These are phyloP conservation scores for Daubentonia madagascariensis DNA, from an alignment of 2,113 vertebrate species.

Conservation along the genomic window DNA sequence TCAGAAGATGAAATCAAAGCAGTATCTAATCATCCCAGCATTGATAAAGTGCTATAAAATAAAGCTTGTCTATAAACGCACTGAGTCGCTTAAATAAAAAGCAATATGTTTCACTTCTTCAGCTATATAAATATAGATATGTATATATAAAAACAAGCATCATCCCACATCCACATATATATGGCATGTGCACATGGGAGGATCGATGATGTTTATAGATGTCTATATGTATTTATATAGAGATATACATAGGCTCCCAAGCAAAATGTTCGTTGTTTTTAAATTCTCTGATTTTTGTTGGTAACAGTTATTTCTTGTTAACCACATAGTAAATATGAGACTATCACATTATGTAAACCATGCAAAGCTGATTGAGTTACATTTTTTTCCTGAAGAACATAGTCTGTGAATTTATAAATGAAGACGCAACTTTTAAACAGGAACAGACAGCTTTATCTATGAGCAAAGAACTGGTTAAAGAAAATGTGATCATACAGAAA, in stretches of 20 bases:
- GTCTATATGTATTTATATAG: constrained; percentile 77
- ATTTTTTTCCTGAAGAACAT: constrained; percentile 50
- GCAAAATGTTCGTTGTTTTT: constrained; percentile 78
- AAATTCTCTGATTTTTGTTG: constrained; percentile 75
- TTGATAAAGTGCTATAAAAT: constrained; percentile 26
- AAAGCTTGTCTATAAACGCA: constrained; percentile 59
- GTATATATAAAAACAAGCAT: constrained; percentile 64
- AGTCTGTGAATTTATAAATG: constrained; percentile 61
- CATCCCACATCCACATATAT: constrained; percentile 75
- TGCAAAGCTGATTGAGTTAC: constrained; percentile 62
- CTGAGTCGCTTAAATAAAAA: constrained; percentile 74
- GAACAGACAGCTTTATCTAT: constrained; percentile 38
- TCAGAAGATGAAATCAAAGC: constrained; percentile 26
- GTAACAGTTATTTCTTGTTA: constrained; percentile 77
- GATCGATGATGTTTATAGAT: constrained; percentile 78
- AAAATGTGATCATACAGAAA: constrained; percentile 14
- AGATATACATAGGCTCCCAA: constrained; percentile 74
- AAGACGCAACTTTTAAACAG: constrained; percentile 42
- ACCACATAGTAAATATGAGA: constrained; percentile 76
- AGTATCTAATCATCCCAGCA: neutral
- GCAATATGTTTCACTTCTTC: constrained; percentile 74
- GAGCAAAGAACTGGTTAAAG: constrained; percentile 56
- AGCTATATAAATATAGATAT: constrained; percentile 69
- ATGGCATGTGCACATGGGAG: constrained; percentile 71
- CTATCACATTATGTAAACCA: constrained; percentile 76